Evolutionary conservation across 2,888 invertebrate genomes (phyloP).

Genomic region (Phalera bucephala): DNA sequence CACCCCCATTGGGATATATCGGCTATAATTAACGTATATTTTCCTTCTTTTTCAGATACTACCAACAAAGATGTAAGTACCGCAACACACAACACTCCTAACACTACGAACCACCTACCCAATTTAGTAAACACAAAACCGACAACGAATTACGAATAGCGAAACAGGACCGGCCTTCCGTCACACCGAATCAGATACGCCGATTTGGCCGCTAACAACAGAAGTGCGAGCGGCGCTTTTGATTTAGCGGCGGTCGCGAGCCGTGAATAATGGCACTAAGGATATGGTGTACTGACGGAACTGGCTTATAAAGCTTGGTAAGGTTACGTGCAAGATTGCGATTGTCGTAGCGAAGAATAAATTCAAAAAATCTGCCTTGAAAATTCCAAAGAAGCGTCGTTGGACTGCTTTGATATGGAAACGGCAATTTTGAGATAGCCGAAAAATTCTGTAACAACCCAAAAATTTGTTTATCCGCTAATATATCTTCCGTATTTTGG

Average conservation of each 20-base stretch:
- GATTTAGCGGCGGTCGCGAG: constrained; percentile 56
- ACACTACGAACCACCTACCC: not conserved
- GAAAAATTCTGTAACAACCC: too few species aligned
- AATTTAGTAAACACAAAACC: constrained; percentile 18
- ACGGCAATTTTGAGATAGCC: too few species aligned
- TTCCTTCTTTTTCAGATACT: not conserved
- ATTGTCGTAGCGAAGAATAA: too few species aligned
- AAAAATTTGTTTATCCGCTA: too few species aligned
- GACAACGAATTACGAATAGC: constrained; percentile 22
- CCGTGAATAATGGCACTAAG: constrained; percentile 46
- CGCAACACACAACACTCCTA: not conserved
- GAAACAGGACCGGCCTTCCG: constrained; percentile 39
- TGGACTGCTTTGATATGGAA: too few species aligned
- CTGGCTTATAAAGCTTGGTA: not conserved
- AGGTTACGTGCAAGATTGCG: too few species aligned
- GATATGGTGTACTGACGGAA: not conserved
- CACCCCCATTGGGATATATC: too few species aligned
- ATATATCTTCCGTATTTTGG: too few species aligned
- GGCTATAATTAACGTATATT: too few species aligned
- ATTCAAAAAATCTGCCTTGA: too few species aligned
- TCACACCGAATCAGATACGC: constrained; percentile 68
- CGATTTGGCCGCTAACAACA: constrained; percentile 58
- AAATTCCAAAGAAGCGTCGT: too few species aligned
- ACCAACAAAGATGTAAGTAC: not conserved
- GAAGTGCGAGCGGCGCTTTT: constrained; percentile 66